Evolutionary conservation across 1,140 invertebrate genomes (phyloP).

Genomic region (Drosophila azteca): DNA sequence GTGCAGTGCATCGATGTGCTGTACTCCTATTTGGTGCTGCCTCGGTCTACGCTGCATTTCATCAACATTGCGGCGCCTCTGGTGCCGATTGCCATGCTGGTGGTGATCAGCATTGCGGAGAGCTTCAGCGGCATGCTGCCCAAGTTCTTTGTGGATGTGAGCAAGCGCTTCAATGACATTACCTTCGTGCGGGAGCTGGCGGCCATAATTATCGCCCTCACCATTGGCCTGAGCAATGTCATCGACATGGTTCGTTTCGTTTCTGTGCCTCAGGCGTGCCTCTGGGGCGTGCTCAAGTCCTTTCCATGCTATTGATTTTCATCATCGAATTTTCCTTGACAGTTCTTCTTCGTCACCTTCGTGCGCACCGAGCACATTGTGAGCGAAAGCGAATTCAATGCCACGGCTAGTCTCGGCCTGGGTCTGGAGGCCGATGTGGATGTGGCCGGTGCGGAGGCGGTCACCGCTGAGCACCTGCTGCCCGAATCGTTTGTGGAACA

Average conservation of each 20-base stretch:
- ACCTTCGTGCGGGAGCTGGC: conserved; percentile 85
- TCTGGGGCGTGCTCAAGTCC: conserved; percentile 25
- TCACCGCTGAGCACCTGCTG: conserved; percentile 64
- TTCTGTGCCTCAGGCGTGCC: background rate
- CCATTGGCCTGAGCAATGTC: conserved; percentile 86
- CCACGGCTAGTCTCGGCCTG: conserved; percentile 43
- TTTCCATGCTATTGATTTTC: conserved; percentile 28
- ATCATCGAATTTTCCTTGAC: conserved; percentile 14
- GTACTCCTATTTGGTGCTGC: conserved; percentile 85
- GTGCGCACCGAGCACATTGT: conserved; percentile 79
- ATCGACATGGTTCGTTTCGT: conserved; percentile 86
- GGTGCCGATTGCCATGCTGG: conserved; percentile 84
- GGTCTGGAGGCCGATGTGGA: conserved; percentile 21
- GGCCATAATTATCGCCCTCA: conserved; percentile 85
- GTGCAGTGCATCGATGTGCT: conserved; percentile 86
- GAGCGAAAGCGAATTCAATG: conserved; percentile 77
- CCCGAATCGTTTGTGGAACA: conserved; percentile 73
- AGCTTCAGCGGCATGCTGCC: conserved; percentile 84
- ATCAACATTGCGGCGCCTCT: conserved; percentile 84
- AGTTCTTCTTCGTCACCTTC: conserved; percentile 79
- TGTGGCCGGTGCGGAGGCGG: conserved; percentile 27
- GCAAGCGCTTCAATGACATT: conserved; percentile 85
- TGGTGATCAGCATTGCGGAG: conserved; percentile 85
- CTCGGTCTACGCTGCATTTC: conserved; percentile 83
- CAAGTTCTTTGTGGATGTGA: conserved; percentile 84